These are phyloP conservation scores for Antheraea assamensis DNA, from an alignment of 2,888 invertebrate genomes.

Conservation along the genomic window DNA sequence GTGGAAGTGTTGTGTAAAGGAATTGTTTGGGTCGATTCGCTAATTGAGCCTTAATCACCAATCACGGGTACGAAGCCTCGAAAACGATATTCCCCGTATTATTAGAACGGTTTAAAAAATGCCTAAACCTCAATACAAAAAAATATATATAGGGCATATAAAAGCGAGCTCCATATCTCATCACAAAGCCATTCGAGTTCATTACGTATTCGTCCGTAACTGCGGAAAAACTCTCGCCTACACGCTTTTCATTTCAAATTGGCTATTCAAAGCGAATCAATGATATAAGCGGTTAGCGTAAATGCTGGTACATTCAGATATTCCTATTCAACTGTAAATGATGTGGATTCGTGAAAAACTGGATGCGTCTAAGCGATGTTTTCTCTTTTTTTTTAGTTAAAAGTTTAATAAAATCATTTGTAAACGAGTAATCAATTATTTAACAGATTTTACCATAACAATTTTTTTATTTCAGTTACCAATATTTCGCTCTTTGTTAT, in stretches of 20 bases:
- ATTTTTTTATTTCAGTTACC: too few relatives aligned
- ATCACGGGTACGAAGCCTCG: too few relatives aligned
- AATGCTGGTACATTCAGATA: conserved; percentile 32
- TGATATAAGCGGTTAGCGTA: conserved; percentile 34
- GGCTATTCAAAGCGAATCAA: conserved; percentile 44
- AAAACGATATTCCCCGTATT: too few relatives aligned
- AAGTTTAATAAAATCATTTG: neutral
- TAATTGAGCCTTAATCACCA: too few relatives aligned
- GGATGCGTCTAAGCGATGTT: conserved; percentile 12
- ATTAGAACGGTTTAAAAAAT: neutral
- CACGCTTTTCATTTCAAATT: conserved; percentile 41
- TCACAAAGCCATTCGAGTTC: conserved; percentile 55
- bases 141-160: conserved; percentile 25
- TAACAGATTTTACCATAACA: too few relatives aligned
- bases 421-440: too few relatives aligned
- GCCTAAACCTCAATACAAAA: neutral
- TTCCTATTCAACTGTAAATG: conserved; percentile 18
- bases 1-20: too few relatives aligned
- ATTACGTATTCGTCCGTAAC: conserved; percentile 44
- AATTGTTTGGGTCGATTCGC: too few relatives aligned
- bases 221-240: conserved; percentile 40
- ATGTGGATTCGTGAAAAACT: conserved; percentile 12
- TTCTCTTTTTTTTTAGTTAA: too few relatives aligned
- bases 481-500: too few relatives aligned
- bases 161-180: conserved; percentile 43